Evolutionary conservation across 92 coral and sea anemone genomes (phyloP).

Genomic region (Blastomussa wellsi): DNA sequence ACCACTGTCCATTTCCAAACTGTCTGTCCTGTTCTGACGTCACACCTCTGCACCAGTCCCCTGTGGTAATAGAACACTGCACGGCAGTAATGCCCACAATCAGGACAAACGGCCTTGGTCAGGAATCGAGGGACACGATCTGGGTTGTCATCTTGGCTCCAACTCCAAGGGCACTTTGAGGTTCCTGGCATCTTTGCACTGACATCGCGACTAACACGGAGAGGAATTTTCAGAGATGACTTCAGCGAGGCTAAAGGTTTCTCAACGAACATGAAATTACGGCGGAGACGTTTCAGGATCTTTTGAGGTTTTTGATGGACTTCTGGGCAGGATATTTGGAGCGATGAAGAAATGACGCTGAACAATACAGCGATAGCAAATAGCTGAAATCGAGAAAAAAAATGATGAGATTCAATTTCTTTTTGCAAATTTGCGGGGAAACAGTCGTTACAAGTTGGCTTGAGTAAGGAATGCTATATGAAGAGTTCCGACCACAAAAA

Average conservation of each 20-base stretch:
- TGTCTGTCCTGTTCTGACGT: slow-evolving; percentile 24
- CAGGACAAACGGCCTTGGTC: slow-evolving; percentile 46
- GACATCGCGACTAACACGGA: slow-evolving; percentile 33
- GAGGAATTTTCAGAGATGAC: background rate
- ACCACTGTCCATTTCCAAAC: slow-evolving; percentile 1
- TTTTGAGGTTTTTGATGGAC: background rate
- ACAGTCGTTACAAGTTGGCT: background rate
- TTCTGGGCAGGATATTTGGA: background rate
- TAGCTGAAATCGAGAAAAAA: slow-evolving; percentile 1
- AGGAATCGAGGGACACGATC: slow-evolving; percentile 42
- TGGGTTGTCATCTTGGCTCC: slow-evolving; percentile 41
- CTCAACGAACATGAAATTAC: background rate
- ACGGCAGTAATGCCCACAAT: slow-evolving; percentile 36
- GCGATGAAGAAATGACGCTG: background rate
- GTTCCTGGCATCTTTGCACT: slow-evolving; percentile 3
- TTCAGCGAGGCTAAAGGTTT: background rate
- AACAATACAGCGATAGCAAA: background rate
- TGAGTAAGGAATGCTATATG: too few relatives aligned
- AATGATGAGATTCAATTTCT: too few relatives aligned
- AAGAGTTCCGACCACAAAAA: too few relatives aligned
- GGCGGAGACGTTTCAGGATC: slow-evolving; percentile 9
- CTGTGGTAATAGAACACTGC: slow-evolving; percentile 32
- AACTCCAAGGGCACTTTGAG: slow-evolving; percentile 45
- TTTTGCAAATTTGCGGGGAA: too few relatives aligned
- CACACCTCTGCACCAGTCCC: slow-evolving; percentile 39